Evolutionary conservation across 2,113 vertebrate genomes (phyloP), one percentile per base, ranked within the genome.

Genomic region (Callipepla californica): DNA sequence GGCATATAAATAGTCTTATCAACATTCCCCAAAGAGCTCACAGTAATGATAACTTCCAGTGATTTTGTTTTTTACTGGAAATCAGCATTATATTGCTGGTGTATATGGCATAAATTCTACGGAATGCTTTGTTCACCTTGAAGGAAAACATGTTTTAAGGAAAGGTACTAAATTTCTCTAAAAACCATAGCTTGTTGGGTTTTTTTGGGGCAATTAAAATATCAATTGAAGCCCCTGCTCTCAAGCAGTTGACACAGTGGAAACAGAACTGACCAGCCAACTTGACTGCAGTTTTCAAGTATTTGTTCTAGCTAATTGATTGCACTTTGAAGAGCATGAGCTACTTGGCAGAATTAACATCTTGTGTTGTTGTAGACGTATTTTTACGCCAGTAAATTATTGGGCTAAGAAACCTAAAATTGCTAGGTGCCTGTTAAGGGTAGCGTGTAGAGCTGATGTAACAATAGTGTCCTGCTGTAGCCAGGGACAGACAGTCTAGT

Each of bases 361-460:
- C 3, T 36, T 32, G 50, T 15, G 15, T 48, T 82, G 26, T 74
- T 92, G 17, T 13, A 25, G 53, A 74, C 30, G 13, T 76, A 23
- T 85, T 87, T n/a, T 92, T 91, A 32, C 23, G 47, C 6, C 63
- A 91, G 17, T 82, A 67, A 67, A 92, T 94, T 89, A 82, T 1
- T 74, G 68, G 67, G 57, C 34, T 79, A 40, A 85, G 84, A 80
- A 38, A 25, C 34, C 48, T 74, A 50, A 91, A 95, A 93, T 93
- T 94, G 82, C 82, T 83, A 11, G 26, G 67, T 92, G 85, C 55
- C 81, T 82, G 78, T 75, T 59, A 68, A 73, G 81, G 81, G 14
- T 13, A 8, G 3, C 2, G 1, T 10, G n/a, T 16, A 15, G 78
- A 65, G 77, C 48, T 89, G 80, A 17, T 59, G 0, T 23, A 42